Evolutionary conservation across 2,888 invertebrate genomes (phyloP), one percentile per base, ranked within the genome.

Genomic region (Eubasilissa splendida): DNA sequence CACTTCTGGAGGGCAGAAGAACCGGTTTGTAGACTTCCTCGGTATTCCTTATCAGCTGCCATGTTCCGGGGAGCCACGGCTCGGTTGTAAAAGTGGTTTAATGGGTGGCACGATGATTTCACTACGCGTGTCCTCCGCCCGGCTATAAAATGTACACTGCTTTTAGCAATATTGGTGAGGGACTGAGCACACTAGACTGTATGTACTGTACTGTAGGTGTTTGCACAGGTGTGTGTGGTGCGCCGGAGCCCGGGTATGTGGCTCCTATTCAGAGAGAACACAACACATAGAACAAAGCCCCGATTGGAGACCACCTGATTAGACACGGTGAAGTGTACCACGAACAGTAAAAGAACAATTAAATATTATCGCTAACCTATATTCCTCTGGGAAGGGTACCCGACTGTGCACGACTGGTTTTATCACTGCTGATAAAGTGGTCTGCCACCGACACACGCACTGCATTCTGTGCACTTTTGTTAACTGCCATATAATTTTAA

Each of bases 351-450:
- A 84, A 82, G 60, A 83, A 80, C 76, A 75, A 82, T 82, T 79
- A 77, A 77, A 82, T 75, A 79, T 84, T 82, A 84, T 84, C 82
- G 71, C 80, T 84, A 84, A 83, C 83, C 84, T 83, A 84, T 66
- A 81, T 84, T 79, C 42, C 65, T 58, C 52, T 52, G 31, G n/a
- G 54, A 63, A 60, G 60, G 12, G 76, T 31, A 31, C n/a, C 22
- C 14, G 14, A 14, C 63, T 52, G 68, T 50, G 60, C 33, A n/a
- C 63, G 22, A 63, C 22, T 42, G 59, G n/a, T 74, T 77, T 80
- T 74, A 77, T 77, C 77, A 80, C 73, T 66, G 31, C 58, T 77
- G 80, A 80, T 80, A 80, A 80, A 80, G 59, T 74, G 63, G 22
- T 53, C 63, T 5, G 14, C 60, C 63, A 63, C 63, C n/a, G 63